Base-by-base conservation (phyloP, 2,797 vertebrate genomes). In the Percopsis omiscomaycus region DNA sequence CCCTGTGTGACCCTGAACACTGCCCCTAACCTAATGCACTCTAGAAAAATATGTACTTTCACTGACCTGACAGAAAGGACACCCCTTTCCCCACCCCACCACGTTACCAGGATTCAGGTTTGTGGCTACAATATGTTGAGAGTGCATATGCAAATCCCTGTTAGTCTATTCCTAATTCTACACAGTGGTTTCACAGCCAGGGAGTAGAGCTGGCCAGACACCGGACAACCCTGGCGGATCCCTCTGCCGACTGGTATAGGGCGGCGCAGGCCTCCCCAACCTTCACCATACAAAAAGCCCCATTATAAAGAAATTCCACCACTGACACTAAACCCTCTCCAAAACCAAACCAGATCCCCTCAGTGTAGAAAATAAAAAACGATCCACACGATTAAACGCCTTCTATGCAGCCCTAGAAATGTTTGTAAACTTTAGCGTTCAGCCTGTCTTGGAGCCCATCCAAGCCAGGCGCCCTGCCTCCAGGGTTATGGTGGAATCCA, bases 271-370 rank as follows among this genome's bases (percentile, higher is more conserved):
- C 11, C 54, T 27, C 16, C 61, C 44, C 28, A 54, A 45, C 10
- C 16, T 28, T 64, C 45, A 64, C 42, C 42, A n/a, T 44, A 28
- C 37, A 64, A 13, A 52, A 44, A 54, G 53, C 37, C 15, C 27
- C 61, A 16, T 27, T 32, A n/a, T 42, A 22, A 2, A 16, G 30
- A 3, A 51, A 32, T n/a, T 15, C 30, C 16, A 61, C 13, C 48
- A 16, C 32, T 15, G 28, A 2, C 9, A 28, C 8, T 8, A 13
- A 32, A 14, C 4, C 30, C 3, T 16, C 30, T 4, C 6, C 13
- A 10, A 42, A 57, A 57, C 55, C 30, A 57, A 57, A 37, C 8
- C 22, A 22, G 22, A 22, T 22, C 5, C 42, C 55, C 30, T 37
- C 9, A 14, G 42, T 37, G 29, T 13, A 37, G 14, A 4, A 37